Conservation (phyloP, 2,888 invertebrate species). For the Drosophila borealis region DNA sequence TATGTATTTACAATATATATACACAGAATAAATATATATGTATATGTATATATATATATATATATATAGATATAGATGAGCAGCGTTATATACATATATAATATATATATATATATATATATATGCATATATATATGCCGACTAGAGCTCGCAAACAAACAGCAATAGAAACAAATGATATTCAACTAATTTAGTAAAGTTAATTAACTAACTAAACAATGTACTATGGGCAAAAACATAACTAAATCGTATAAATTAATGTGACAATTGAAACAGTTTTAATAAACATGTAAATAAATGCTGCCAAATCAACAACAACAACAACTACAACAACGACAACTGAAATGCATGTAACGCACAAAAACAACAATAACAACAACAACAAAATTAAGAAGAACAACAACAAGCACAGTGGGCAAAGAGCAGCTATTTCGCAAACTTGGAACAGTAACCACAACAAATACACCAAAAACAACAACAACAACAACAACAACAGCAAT, state of each 20-base stretch:
- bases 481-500: conserved; percentile 23
- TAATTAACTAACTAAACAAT: conserved; percentile 10
- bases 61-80: conserved; percentile 9
- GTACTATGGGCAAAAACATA: conserved; percentile 21
- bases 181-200: conserved; percentile 30
- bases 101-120: conserved; percentile 19
- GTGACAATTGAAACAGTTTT: conserved; percentile 35
- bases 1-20: conserved; percentile 49
- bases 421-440: background rate
- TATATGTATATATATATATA: conserved; percentile 29
- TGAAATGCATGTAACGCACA: conserved; percentile 50
- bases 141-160: conserved; percentile 21
- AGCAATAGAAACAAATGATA: conserved; percentile 14
- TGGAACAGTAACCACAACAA: conserved; percentile 27
- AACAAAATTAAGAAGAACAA: conserved; percentile 40
- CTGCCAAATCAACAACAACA: conserved; percentile 60
- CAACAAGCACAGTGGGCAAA: conserved; percentile 18
- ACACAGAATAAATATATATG: conserved; percentile 35
- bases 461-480: conserved; percentile 31
- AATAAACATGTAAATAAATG: conserved; percentile 75
- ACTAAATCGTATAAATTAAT: conserved; percentile 14
- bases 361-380: conserved; percentile 26
- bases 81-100: conserved; percentile 9
- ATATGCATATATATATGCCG: conserved; percentile 15
- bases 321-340: conserved; percentile 36